Conservation (phyloP, 2,113 vertebrate genomes). For the Vidua macroura region DNA sequence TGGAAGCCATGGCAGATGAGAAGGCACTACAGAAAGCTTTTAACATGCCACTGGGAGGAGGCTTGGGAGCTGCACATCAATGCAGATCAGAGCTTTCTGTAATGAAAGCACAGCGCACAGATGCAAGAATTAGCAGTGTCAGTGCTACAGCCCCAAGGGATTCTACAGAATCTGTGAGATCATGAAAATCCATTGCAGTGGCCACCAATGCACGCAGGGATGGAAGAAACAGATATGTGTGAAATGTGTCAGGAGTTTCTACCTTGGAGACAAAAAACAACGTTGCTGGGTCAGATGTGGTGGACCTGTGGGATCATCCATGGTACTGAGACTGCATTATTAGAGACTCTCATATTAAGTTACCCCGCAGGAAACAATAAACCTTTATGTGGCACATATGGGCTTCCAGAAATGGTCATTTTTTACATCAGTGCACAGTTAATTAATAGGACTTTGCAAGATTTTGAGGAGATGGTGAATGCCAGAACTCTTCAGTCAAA, state of each 20-base stretch:
- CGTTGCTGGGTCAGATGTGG: background rate
- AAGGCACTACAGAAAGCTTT: background rate
- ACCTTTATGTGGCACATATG: background rate
- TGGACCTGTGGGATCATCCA: background rate
- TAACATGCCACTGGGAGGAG: background rate
- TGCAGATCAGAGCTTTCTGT: background rate
- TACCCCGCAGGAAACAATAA: background rate
- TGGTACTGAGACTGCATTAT: background rate
- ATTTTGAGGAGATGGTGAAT: background rate
- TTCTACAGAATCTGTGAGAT: background rate
- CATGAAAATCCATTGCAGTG: background rate
- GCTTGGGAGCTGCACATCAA: background rate
- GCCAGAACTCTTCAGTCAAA: background rate
- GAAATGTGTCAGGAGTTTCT: background rate
- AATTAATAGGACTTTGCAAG: background rate
- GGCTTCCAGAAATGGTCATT: background rate
- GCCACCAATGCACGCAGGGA: background rate
- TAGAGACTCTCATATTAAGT: background rate
- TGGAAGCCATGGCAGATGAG: background rate
- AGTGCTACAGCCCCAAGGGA: background rate
- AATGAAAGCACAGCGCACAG: background rate
- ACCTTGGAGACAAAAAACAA: background rate
- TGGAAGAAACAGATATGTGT: background rate
- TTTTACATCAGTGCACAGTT: background rate
- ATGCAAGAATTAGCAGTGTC: background rate